A percentile compares a stretch with the other conserved stretches of the same genome.
Conservation (phyloP, 1,140 invertebrate species). For the Ceratina calcarata region DNA sequence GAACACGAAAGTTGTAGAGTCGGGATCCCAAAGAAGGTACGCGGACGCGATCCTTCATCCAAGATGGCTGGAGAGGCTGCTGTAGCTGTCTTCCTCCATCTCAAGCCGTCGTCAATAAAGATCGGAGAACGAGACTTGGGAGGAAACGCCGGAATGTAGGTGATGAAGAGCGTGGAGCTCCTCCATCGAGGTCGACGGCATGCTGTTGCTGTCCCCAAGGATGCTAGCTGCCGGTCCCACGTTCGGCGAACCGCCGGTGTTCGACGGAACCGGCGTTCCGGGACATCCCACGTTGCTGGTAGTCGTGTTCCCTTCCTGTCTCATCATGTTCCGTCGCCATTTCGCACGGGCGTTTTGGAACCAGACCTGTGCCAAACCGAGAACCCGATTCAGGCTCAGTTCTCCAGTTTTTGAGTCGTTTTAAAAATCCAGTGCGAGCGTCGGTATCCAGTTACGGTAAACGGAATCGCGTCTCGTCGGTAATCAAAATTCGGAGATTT, state of each 20-base stretch:
- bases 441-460: too few species aligned
- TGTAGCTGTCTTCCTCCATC: slow-evolving; percentile 65
- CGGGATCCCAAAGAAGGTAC: slow-evolving; percentile 15
- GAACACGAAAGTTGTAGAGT: not conserved
- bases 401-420: not conserved
- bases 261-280: slow-evolving; percentile 76
- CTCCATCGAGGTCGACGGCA: slow-evolving; percentile 79
- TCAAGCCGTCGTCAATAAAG: slow-evolving; percentile 77
- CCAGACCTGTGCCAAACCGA: slow-evolving; percentile 89
- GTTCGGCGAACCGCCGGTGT: slow-evolving; percentile 74
- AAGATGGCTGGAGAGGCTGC: slow-evolving; percentile 64
- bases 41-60: slow-evolving; percentile 51
- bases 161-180: slow-evolving; percentile 79
- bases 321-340: slow-evolving; percentile 92
- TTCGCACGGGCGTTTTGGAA: slow-evolving; percentile 99
- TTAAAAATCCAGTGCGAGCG: not conserved
- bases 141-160: slow-evolving; percentile 77
- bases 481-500: not conserved
- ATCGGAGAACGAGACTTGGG: slow-evolving; percentile 79
- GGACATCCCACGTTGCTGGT: slow-evolving; percentile 75
- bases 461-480: too few species aligned
- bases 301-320: slow-evolving; percentile 83
- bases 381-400: not conserved
- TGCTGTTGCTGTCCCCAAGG: slow-evolving; percentile 78
- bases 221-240: slow-evolving; percentile 73